A percentile compares a stretch with the other conserved stretches of the same genome.
phyloP scores from a whole-genome alignment of 2,113 vertebrate genomes.

The Columba livia region DNA sequence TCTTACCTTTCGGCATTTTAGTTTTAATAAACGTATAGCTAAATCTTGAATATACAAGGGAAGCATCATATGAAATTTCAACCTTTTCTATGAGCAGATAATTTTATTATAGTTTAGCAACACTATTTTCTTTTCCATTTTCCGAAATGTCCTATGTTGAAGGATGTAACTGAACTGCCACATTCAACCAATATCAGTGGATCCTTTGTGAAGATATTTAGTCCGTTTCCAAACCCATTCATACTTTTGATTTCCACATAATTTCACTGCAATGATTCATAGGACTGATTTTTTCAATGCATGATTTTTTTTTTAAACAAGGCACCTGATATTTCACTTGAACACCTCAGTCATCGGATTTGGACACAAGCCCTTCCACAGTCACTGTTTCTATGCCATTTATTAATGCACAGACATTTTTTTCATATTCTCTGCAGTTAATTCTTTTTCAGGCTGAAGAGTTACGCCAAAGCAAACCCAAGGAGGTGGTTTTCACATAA shows the following conservation, averaged over 20 bases:
- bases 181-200: background rate
- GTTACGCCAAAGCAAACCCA: constrained; percentile 11
- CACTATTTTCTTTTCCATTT: background rate
- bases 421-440: background rate
- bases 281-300: background rate
- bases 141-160: background rate
- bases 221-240: background rate
- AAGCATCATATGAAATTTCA: background rate
- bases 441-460: background rate
- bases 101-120: background rate
- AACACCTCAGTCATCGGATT: background rate
- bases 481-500: background rate
- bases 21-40: background rate
- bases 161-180: background rate
- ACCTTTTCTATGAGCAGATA: background rate
- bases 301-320: background rate
- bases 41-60: background rate
- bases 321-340: background rate
- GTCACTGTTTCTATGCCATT: background rate
- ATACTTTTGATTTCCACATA: background rate
- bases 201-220: background rate
- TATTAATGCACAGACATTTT: background rate
- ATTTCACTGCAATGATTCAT: background rate
- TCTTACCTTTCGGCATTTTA: background rate
- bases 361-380: background rate